These are phyloP conservation scores for Pyrrhosoma nymphula DNA, from an alignment of 2,888 invertebrate species.

Conservation along the genomic window DNA sequence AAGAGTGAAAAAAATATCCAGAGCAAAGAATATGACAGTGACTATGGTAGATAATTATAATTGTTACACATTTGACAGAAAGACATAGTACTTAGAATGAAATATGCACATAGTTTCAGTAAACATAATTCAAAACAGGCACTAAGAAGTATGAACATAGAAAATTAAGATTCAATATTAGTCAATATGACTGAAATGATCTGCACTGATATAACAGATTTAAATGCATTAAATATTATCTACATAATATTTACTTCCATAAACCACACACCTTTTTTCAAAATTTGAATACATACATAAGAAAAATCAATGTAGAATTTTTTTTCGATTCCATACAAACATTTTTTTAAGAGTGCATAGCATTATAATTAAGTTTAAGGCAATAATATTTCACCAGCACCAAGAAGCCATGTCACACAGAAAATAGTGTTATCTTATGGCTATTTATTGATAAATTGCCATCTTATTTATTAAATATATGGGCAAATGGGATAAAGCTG, in stretches of 20 bases:
- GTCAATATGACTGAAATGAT: neutral
- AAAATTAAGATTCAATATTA: neutral
- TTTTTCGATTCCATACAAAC: too few species aligned
- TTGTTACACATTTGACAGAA: neutral
- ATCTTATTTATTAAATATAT: neutral
- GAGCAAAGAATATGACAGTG: neutral
- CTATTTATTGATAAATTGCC: neutral
- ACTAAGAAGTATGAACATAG: too few species aligned
- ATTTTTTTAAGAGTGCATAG: too few species aligned
- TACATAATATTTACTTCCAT: neutral
- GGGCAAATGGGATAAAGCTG: too few species aligned
- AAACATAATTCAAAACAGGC: too few species aligned
- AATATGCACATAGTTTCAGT: neutral
- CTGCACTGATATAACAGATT: neutral
- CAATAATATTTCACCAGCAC: too few species aligned
- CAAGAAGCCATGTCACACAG: too few species aligned
- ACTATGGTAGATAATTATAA: neutral
- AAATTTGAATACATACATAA: neutral
- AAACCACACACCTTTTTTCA: slow-evolving; percentile 1
- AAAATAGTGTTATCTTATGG: neutral
- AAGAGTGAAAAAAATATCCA: neutral
- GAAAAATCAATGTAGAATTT: too few species aligned
- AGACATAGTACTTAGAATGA: neutral
- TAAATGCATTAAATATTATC: neutral
- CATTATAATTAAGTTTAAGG: too few species aligned